Conservation (phyloP, 2,888 invertebrate genomes). For the Leptinotarsa tumamoca region DNA sequence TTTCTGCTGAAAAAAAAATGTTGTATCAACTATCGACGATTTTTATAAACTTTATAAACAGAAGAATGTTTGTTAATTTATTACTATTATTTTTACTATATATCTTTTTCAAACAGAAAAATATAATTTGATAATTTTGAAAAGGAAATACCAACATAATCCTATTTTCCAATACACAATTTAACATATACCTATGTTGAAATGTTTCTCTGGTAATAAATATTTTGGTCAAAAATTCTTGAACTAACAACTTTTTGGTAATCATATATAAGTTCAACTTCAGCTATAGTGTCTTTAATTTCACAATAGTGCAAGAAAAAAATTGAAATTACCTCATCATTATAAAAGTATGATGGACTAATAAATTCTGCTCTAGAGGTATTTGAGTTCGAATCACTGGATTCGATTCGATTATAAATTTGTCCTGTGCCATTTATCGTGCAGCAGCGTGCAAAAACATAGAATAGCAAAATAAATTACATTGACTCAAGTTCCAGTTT, state of each 20-base stretch:
- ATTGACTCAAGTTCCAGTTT: background rate
- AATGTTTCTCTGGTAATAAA: no score
- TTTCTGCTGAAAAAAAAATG: constrained; percentile 35
- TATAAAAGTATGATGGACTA: constrained; percentile 37
- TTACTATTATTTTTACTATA: no score
- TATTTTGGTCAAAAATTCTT: no score
- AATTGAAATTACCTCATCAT: constrained; percentile 43
- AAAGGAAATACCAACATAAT: no score
- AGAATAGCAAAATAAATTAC: constrained; percentile 30
- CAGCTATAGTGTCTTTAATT: background rate
- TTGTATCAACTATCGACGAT: background rate
- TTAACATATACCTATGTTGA: no score
- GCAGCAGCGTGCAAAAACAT: constrained; percentile 58
- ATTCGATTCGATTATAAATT: constrained; percentile 52
- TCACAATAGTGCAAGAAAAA: background rate
- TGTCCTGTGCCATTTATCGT: constrained; percentile 59
- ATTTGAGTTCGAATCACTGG: constrained; percentile 51
- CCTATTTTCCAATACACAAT: no score
- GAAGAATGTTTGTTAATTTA: background rate
- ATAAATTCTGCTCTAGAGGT: constrained; percentile 38
- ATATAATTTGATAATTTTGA: no score
- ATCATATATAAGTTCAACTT: background rate
- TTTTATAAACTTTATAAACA: background rate
- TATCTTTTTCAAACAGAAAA: no score
- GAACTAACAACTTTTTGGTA: no score